Conservation (phyloP, 2,888 invertebrate species). For the Stramonita haemastoma region DNA sequence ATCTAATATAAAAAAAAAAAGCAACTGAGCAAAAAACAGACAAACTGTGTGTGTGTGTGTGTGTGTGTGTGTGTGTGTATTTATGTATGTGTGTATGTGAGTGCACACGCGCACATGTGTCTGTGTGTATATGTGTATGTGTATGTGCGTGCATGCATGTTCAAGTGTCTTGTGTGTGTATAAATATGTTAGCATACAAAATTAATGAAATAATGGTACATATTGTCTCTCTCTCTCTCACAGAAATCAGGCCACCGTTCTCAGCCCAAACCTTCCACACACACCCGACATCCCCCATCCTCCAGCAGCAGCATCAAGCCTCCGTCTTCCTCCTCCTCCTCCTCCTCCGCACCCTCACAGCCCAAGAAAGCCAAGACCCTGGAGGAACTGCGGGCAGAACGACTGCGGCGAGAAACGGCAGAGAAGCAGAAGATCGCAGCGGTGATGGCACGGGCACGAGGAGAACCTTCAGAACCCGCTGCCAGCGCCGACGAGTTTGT, state of each 20-base stretch:
- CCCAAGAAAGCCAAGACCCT: slow-evolving; percentile 76
- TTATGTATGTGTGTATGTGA: not conserved
- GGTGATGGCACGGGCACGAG: slow-evolving; percentile 83
- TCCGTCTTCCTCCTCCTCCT: not conserved
- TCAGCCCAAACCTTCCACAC: not conserved
- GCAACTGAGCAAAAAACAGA: too few species aligned
- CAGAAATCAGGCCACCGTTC: not conserved
- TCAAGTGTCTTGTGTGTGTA: not conserved
- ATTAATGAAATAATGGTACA: too few species aligned
- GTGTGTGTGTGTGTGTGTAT: not conserved
- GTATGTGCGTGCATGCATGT: not conserved
- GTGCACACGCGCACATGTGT: not conserved
- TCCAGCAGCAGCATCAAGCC: not conserved
- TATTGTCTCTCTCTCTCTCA: not conserved
- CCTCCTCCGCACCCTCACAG: slow-evolving; percentile 19
- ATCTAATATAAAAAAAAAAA: too few species aligned
- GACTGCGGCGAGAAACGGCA: slow-evolving; percentile 88
- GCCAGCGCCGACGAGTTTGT: slow-evolving; percentile 48
- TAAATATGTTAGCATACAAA: too few species aligned
- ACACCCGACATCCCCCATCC: not conserved
- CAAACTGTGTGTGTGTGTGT: not conserved
- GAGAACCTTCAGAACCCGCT: slow-evolving; percentile 68
- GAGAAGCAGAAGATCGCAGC: slow-evolving; percentile 86
- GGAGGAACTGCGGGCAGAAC: slow-evolving; percentile 85
- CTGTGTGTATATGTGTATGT: not conserved